Evolutionary conservation across 2,888 invertebrate species (phyloP).

Genomic region (Dolichopus griseipennis): DNA sequence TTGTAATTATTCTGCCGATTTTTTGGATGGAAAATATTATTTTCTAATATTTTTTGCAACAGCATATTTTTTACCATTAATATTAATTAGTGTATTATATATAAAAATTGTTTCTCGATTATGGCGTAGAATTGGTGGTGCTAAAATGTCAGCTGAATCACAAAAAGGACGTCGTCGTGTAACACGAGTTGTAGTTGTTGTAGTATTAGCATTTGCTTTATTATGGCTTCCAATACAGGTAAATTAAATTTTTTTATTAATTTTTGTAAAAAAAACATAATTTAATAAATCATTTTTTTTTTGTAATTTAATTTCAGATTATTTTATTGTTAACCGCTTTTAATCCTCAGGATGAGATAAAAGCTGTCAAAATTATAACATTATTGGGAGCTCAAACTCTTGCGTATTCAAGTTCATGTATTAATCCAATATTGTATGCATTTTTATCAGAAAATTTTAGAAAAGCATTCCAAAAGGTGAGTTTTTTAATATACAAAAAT

Average conservation of each 20-base stretch:
- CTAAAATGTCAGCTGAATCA: constrained; percentile 65
- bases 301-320: constrained; percentile 53
- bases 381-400: constrained; percentile 69
- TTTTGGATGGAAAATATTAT: constrained; percentile 28
- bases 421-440: constrained; percentile 89
- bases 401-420: constrained; percentile 89
- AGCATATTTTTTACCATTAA: constrained; percentile 78
- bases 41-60: constrained; percentile 76
- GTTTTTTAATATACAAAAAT: constrained; percentile 18
- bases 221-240: constrained; percentile 94
- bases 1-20: constrained; percentile 30
- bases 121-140: constrained; percentile 72
- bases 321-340: constrained; percentile 64
- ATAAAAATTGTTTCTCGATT: constrained; percentile 79
- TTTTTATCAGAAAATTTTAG: constrained; percentile 91
- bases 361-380: constrained; percentile 50
- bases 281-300: background rate
- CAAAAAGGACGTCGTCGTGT: constrained; percentile 76
- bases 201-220: constrained; percentile 86
- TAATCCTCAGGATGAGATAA: constrained; percentile 46
- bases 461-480: constrained; percentile 67
- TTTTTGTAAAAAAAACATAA: background rate
- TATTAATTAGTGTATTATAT: constrained; percentile 77
- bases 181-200: constrained; percentile 82
- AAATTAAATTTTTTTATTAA: constrained; percentile 23